These are phyloP conservation scores for Bergia puertoricense DNA, from an alignment of 92 coral and sea anemone genomes.

Conservation along the genomic window DNA sequence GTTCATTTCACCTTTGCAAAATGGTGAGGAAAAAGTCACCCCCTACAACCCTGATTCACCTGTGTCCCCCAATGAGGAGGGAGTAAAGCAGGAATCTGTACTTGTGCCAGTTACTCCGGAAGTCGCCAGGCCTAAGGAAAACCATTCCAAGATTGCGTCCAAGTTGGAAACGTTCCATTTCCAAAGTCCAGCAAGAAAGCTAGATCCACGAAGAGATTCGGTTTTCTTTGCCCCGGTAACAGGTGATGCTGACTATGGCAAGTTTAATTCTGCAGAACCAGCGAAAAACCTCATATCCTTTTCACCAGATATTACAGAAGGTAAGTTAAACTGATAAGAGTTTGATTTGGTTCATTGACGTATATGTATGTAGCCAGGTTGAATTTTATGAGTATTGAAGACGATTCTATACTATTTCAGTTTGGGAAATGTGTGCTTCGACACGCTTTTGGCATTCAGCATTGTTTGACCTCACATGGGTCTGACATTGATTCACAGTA, in stretches of 20 bases:
- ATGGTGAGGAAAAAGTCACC: background rate
- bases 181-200: conserved; percentile 24
- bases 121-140: background rate
- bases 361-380: too few species aligned
- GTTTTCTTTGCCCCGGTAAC: conserved; percentile 74
- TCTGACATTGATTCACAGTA: too few species aligned
- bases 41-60: conserved; percentile 43
- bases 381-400: too few species aligned
- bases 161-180: conserved; percentile 21
- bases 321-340: background rate
- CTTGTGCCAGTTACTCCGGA: conserved; percentile 35
- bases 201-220: conserved; percentile 66
- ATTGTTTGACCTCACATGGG: too few species aligned
- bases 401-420: too few species aligned
- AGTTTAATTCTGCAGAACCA: background rate
- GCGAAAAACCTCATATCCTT: conserved; percentile 28
- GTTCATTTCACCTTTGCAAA: conserved; percentile 56
- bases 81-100: background rate
- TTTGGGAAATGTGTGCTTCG: too few species aligned
- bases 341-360: background rate
- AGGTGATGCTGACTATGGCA: background rate
- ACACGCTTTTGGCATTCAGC: too few species aligned
- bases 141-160: conserved; percentile 17
- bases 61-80: conserved; percentile 1
- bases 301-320: conserved; percentile 11